These are phyloP conservation scores for Cordylochernes scorpioides DNA, from an alignment of 2,888 invertebrate genomes.

Conservation along the genomic window DNA sequence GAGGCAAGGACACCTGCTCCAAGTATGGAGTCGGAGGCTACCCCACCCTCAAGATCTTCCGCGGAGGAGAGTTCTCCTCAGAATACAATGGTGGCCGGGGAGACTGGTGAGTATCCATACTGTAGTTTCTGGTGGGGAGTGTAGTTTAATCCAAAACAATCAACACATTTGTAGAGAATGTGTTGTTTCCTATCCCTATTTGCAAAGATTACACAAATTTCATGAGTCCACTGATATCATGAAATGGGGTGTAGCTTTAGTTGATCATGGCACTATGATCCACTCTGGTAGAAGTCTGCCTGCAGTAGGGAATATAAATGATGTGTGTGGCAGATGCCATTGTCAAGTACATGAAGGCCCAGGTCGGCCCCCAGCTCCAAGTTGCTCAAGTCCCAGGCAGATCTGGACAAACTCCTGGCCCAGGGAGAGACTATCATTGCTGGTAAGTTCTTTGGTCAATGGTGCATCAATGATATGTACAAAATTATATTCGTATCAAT, in stretches of 20 bases:
- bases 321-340: constrained; percentile 30
- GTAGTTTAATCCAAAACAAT: no score
- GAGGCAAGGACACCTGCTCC: constrained; percentile 65
- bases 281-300: no score
- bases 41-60: constrained; percentile 89
- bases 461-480: no score
- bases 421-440: constrained; percentile 45
- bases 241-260: no score
- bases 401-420: background rate
- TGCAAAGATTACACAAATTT: no score
- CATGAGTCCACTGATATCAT: no score
- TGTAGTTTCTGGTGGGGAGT: no score
- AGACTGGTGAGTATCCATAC: constrained; percentile 37
- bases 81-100: constrained; percentile 91
- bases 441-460: constrained; percentile 61
- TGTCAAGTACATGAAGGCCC: constrained; percentile 36
- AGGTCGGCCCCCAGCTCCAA: constrained; percentile 53
- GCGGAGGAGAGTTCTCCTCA: constrained; percentile 53
- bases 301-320: no score
- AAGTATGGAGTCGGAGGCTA: constrained; percentile 78
- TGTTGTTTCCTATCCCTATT: no score
- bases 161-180: no score
- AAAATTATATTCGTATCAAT: no score
- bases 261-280: no score
- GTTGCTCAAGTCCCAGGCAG: background rate